Percentiles rank a stretch among this genome's conserved stretches.
Evolutionary conservation across 2,797 vertebrate species (phyloP).

Genomic region (Gouania willdenowi): DNA sequence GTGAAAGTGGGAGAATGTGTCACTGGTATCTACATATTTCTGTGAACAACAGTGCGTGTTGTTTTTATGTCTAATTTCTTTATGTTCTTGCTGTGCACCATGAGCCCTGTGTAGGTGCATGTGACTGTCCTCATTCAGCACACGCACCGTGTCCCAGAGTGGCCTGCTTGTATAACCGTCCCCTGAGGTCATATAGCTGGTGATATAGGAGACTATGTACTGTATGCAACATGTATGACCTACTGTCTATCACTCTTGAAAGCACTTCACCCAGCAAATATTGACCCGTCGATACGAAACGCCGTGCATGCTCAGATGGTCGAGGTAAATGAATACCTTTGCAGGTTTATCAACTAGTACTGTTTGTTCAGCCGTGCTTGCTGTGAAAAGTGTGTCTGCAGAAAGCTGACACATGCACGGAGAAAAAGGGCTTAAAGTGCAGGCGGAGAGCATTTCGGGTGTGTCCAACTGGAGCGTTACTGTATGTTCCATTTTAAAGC

Average conservation of each 20-base stretch:
- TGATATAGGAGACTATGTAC: conserved; percentile 9
- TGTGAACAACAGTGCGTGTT: neutral
- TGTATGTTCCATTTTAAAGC: too few species aligned
- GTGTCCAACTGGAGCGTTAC: too few species aligned
- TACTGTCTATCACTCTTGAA: conserved; percentile 1
- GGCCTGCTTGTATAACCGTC: conserved; percentile 24
- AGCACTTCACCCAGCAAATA: neutral
- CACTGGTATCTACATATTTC: neutral
- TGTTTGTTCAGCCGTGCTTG: too few species aligned
- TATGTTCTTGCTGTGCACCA: too few species aligned
- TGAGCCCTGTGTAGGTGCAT: neutral
- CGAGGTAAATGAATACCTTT: neutral
- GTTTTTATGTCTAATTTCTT: neutral
- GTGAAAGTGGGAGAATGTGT: neutral
- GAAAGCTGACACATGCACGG: too few species aligned
- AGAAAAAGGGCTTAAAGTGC: too few species aligned
- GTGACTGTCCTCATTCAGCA: neutral
- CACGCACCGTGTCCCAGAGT: conserved; percentile 17
- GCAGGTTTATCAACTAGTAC: neutral
- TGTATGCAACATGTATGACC: conserved; percentile 1
- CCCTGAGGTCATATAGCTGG: conserved; percentile 10
- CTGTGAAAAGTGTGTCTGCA: too few species aligned
- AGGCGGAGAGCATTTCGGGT: too few species aligned
- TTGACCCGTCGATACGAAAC: neutral
- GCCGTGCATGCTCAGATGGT: neutral